These are phyloP conservation scores for Pseudotriccus pelzelni DNA, from an alignment of 2,797 vertebrate species.

Conservation along the genomic window DNA sequence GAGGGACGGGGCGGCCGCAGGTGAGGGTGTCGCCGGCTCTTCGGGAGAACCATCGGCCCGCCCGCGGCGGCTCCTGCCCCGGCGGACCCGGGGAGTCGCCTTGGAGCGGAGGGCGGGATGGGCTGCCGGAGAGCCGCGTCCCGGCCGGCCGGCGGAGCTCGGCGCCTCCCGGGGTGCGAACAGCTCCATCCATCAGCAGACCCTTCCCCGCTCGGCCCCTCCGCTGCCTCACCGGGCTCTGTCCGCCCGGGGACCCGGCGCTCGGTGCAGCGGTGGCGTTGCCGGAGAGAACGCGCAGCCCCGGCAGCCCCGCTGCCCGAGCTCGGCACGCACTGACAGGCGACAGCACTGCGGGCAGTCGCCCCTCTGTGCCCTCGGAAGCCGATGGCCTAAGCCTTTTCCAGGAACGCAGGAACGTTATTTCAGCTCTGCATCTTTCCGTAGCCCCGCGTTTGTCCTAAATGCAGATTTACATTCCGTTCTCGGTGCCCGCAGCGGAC, in stretches of 20 bases:
- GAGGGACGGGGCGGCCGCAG: not conserved
- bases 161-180: not conserved
- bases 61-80: not conserved
- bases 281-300: fast-evolving
- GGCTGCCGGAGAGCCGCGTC: not conserved
- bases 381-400: not conserved
- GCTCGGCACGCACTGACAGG: not conserved
- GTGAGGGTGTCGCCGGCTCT: not conserved
- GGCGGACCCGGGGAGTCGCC: not conserved
- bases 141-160: not conserved
- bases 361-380: not conserved
- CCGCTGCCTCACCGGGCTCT: fast-evolving
- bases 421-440: not conserved
- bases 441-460: not conserved
- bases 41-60: not conserved
- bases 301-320: not conserved
- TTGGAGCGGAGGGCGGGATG: not conserved
- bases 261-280: not conserved
- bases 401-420: fast-evolving
- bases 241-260: fast-evolving
- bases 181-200: fast-evolving
- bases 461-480: not conserved
- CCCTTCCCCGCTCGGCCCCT: not conserved
- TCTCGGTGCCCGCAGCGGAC: not conserved
- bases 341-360: not conserved